Evolutionary conservation across 2,113 vertebrate genomes (phyloP), one percentile per base, ranked within the genome.

Genomic region (Phoxinus phoxinus): DNA sequence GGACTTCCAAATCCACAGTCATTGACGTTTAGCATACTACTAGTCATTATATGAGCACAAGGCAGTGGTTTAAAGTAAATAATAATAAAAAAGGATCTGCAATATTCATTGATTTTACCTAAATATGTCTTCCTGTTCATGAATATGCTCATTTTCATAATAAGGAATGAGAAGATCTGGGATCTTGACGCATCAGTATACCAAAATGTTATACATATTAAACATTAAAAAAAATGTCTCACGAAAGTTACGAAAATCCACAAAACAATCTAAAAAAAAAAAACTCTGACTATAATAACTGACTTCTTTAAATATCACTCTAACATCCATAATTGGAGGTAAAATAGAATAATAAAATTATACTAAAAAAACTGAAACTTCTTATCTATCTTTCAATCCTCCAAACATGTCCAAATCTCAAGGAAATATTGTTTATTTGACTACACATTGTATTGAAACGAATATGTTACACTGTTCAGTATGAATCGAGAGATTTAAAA

Each of bases 261-360:
- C 37, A 41, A 41, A 41, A 41, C 1, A 41, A 41, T 41, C 41
- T 41, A 10, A 41, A 41, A 41, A 41, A 41, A 41, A 41, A 65
- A 35, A 3, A 1, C 80, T 84, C 84, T 87, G 88, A 83, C 88
- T 89, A 58, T 78, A 85, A 56, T 77, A 56, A 65, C 9, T 59
- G 25, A 41, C 37, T 27, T 69, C 19, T 74, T 65, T 79, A 48
- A 41, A 65, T 23, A 30, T 75, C 32, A 71, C 30, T 23, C 30
- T 67, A 61, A 35, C 21, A 76, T 23, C 35, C 67, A 76, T 59
- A 81, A 84, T 27, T 61, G 4, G 13, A 84, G 30, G 3, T 73
- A 23, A 25, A 71, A 27, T 7, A 71, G 32, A 77, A 46, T 27
- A 11, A 35, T 59, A n/a, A n/a, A 78, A 30, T 11, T 1, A 19